Evolutionary conservation across 1,140 invertebrate species (phyloP).

Genomic region (Drosophila virilis): DNA sequence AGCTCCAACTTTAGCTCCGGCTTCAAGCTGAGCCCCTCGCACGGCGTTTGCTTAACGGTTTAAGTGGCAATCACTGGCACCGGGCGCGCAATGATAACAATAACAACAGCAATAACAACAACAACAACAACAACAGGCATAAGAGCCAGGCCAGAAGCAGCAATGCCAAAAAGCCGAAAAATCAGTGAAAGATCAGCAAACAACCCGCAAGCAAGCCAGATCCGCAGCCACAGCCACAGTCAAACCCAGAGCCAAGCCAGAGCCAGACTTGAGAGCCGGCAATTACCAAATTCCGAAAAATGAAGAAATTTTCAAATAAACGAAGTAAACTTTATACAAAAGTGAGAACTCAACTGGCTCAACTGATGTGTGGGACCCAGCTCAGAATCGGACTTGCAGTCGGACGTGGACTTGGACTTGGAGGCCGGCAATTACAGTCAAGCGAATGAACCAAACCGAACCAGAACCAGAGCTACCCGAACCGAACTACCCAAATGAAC

Average conservation of each 20-base stretch:
- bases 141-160: slow-evolving; percentile 31
- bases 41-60: slow-evolving; percentile 80
- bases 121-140: slow-evolving; percentile 44
- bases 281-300: slow-evolving; percentile 82
- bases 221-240: slow-evolving; percentile 7
- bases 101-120: slow-evolving; percentile 48
- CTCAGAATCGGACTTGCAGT: slow-evolving; percentile 31
- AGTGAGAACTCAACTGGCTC: slow-evolving; percentile 78
- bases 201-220: slow-evolving; percentile 41
- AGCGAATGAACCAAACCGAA: slow-evolving; percentile 51
- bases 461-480: slow-evolving; percentile 19
- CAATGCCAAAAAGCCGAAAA: slow-evolving; percentile 57
- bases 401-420: slow-evolving; percentile 2
- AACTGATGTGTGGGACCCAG: slow-evolving; percentile 68
- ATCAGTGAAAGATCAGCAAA: slow-evolving; percentile 77
- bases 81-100: slow-evolving; percentile 74
- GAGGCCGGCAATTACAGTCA: slow-evolving; percentile 76
- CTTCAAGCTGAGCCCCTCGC: slow-evolving; percentile 15
- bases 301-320: slow-evolving; percentile 83
- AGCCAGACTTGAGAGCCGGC: slow-evolving; percentile 51
- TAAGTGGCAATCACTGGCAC: slow-evolving; percentile 80
- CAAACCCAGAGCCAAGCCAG: slow-evolving; percentile 6
- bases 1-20: slow-evolving; percentile 7
- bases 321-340: slow-evolving; percentile 70
- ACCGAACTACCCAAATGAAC: slow-evolving; percentile 8